phyloP scores from a whole-genome alignment of 2,888 invertebrate species.

The Brachypterus glaber region DNA sequence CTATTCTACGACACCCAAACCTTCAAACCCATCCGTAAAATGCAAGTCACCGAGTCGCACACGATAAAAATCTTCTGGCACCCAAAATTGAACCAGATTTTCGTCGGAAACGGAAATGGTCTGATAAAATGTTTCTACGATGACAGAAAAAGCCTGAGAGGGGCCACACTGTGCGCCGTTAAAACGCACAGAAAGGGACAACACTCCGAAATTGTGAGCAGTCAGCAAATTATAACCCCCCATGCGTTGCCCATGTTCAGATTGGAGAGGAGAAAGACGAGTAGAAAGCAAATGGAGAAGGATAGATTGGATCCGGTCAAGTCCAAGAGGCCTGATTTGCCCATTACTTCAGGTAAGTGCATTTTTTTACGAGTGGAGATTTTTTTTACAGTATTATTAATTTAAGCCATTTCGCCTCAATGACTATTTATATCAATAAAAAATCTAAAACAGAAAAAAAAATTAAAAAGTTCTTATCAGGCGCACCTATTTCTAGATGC shows the following conservation, averaged over 20 bases:
- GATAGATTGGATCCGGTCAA: conserved; percentile 80
- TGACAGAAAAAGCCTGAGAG: conserved; percentile 73
- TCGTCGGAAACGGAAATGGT: conserved; percentile 87
- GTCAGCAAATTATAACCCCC: conserved; percentile 91
- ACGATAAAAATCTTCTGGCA: conserved; percentile 92
- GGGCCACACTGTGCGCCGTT: conserved; percentile 81
- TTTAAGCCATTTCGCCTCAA: too few species aligned
- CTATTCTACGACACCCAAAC: conserved; percentile 72
- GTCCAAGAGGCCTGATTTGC: conserved; percentile 72
- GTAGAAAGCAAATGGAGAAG: conserved; percentile 84
- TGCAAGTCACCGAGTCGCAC: conserved; percentile 70
- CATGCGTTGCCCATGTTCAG: conserved; percentile 92
- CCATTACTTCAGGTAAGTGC: conserved; percentile 72
- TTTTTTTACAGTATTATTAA: too few species aligned
- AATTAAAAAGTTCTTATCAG: too few species aligned
- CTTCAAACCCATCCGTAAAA: conserved; percentile 61
- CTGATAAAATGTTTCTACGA: conserved; percentile 86
- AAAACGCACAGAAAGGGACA: conserved; percentile 66
- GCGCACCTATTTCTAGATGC: too few species aligned
- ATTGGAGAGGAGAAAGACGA: conserved; percentile 80
- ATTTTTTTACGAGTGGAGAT: too few species aligned
- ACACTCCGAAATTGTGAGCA: conserved; percentile 77
- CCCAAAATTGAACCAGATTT: conserved; percentile 93
- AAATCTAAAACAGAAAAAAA: too few species aligned
- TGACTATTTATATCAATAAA: too few species aligned